These are phyloP conservation scores for Pseudorectes ferrugineus DNA, from an alignment of 2,113 vertebrate species.

Conservation along the genomic window DNA sequence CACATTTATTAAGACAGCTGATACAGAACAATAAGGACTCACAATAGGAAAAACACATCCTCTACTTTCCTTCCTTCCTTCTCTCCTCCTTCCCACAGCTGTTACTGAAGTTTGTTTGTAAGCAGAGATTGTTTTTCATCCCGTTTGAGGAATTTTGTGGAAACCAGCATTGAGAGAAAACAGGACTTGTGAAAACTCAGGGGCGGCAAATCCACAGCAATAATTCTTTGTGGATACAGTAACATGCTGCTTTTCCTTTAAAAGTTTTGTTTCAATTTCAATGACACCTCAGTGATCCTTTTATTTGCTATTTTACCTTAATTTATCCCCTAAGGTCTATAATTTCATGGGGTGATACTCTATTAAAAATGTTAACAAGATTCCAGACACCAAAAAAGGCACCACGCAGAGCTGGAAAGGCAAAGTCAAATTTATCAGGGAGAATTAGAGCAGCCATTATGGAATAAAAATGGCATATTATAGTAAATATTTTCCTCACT, in stretches of 20 bases:
- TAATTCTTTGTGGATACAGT: background rate
- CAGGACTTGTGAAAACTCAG: background rate
- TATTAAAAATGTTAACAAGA: background rate
- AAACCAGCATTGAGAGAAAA: background rate
- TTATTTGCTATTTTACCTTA: background rate
- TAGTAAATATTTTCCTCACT: background rate
- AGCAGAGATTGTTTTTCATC: background rate
- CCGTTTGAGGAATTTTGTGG: background rate
- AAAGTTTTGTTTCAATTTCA: background rate
- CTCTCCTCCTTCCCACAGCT: background rate
- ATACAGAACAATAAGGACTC: background rate
- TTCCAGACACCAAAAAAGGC: background rate
- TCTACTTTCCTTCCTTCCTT: background rate
- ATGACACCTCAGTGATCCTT: background rate
- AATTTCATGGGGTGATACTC: background rate
- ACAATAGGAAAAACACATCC: background rate
- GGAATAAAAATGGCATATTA: background rate
- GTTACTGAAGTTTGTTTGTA: background rate
- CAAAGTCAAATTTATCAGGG: background rate
- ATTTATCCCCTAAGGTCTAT: background rate
- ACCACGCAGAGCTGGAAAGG: background rate
- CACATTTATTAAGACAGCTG: background rate
- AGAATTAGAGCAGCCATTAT: background rate
- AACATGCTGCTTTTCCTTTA: background rate
- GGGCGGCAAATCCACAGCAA: background rate